Evolutionary conservation across 1,140 invertebrate genomes (phyloP).

Genomic region (Eurosta solidaginis): DNA sequence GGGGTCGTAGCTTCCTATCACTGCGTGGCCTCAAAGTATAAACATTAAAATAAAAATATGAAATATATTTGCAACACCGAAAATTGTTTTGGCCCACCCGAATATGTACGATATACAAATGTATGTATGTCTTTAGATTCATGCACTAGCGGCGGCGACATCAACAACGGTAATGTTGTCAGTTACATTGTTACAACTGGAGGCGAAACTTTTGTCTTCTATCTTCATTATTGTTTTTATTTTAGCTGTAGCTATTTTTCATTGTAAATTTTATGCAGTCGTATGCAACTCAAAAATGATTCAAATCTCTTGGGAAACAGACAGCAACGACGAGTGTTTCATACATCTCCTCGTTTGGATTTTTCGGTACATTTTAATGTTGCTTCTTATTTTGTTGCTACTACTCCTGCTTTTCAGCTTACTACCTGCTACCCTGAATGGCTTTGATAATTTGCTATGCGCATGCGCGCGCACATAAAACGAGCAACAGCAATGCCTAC

Average conservation of each 20-base stretch:
- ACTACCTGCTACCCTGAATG: neutral
- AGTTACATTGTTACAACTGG: neutral
- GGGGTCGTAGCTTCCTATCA: too few species aligned
- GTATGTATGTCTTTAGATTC: neutral
- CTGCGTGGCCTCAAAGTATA: too few species aligned
- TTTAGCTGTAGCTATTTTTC: neutral
- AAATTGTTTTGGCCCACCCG: neutral
- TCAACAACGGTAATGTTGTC: neutral
- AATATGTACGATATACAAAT: neutral
- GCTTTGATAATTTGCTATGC: neutral
- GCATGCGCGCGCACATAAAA: neutral
- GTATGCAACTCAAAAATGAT: neutral
- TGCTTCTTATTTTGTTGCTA: neutral
- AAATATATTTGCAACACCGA: too few species aligned
- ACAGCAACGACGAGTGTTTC: neutral
- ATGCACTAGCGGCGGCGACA: neutral
- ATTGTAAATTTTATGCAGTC: neutral
- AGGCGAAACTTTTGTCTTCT: neutral
- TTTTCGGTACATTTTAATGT: neutral
- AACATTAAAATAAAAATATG: too few species aligned
- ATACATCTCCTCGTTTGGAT: neutral
- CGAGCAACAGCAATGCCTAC: neutral
- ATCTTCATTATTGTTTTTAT: neutral
- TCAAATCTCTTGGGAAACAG: slow-evolving; percentile 15
- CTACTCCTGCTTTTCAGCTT: neutral